A percentile compares a stretch with the other conserved stretches of the same genome.
Conservation (phyloP, 23 tunicate species). For the Halocynthia aurantium region DNA sequence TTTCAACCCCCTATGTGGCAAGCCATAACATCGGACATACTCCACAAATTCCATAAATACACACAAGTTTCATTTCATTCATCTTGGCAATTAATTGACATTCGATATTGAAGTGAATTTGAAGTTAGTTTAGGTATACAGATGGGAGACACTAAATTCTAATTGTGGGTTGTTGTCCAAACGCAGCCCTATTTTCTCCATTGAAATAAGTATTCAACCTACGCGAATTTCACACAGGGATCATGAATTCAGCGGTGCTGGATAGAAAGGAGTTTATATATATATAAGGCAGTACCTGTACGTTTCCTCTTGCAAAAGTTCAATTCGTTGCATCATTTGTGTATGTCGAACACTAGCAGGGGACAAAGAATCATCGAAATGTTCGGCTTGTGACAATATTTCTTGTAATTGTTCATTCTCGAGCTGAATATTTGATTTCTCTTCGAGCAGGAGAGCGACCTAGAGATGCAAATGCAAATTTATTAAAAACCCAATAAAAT, state of each 20-base stretch:
- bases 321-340: slow-evolving; percentile 84
- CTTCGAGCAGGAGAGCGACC: slow-evolving; percentile 93
- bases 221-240: too few relatives aligned
- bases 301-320: slow-evolving; percentile 82
- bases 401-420: slow-evolving; percentile 81
- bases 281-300: too few relatives aligned
- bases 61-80: too few relatives aligned
- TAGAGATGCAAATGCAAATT: slow-evolving; percentile 14
- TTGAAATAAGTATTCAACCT: neutral
- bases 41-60: too few relatives aligned
- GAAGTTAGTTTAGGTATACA: too few relatives aligned
- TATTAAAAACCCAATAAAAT: neutral
- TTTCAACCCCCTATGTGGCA: too few relatives aligned
- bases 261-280: neutral
- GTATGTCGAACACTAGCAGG: slow-evolving; percentile 75
- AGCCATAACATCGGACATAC: too few relatives aligned
- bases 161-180: neutral
- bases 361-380: slow-evolving; percentile 68
- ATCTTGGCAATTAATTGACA: too few relatives aligned
- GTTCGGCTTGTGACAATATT: slow-evolving; percentile 60
- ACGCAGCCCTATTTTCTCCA: neutral
- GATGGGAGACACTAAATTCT: too few relatives aligned
- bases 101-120: too few relatives aligned
- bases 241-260: too few relatives aligned
- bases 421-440: slow-evolving; percentile 76